Conservation (phyloP, 2,888 invertebrate species). For the Xylota sylvarum region DNA sequence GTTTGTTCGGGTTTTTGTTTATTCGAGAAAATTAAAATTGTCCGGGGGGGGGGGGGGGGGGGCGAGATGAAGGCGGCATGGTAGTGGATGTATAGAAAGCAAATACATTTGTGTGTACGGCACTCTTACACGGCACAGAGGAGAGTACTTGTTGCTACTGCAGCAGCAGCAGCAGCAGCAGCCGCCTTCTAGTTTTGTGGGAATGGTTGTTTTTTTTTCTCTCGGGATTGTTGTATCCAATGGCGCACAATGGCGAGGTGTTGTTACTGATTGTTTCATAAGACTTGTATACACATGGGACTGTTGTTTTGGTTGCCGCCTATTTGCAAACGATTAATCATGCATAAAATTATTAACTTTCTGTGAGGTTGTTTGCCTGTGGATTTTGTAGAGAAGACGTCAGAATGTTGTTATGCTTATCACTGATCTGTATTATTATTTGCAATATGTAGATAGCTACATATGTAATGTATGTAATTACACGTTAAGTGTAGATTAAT, state of each 20-base stretch:
- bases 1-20: conserved; percentile 67
- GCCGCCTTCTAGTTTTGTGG: conserved; percentile 55
- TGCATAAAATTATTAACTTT: conserved; percentile 60
- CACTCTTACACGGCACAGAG: conserved; percentile 29
- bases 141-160: conserved; percentile 56
- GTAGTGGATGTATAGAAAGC: conserved; percentile 18
- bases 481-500: too few species aligned
- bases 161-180: conserved; percentile 25
- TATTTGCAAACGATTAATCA: conserved; percentile 75
- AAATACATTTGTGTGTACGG: conserved; percentile 3
- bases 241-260: conserved; percentile 58
- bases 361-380: conserved; percentile 44
- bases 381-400: neutral
- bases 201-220: conserved; percentile 3
- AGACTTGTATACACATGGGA: conserved; percentile 51
- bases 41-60: neutral
- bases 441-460: too few species aligned
- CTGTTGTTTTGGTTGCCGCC: conserved; percentile 71
- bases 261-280: conserved; percentile 68
- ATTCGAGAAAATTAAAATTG: conserved; percentile 68
- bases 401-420: neutral
- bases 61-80: neutral
- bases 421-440: too few species aligned
- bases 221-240: conserved; percentile 40
- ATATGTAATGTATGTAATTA: too few species aligned